A percentile compares a stretch with the other conserved stretches of the same genome.
Conservation (phyloP, 2,797 vertebrate species). For the Ambastaia sidthimunki region DNA sequence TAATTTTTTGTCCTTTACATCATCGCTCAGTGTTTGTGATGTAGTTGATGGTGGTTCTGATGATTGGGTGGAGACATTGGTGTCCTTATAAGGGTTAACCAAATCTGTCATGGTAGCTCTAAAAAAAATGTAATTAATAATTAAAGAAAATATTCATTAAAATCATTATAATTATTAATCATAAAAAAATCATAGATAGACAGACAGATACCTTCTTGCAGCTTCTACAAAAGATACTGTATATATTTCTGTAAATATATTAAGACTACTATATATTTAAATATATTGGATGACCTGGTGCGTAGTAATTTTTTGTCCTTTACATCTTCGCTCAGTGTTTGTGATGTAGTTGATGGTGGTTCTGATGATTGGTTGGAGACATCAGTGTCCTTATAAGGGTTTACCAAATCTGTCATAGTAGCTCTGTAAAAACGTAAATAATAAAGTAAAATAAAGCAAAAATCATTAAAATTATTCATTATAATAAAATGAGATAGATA, state of each 20-base stretch:
- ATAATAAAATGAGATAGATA: too few relatives aligned
- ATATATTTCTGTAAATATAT: too few relatives aligned
- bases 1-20: not conserved
- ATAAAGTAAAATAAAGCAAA: too few relatives aligned
- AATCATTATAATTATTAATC: too few relatives aligned
- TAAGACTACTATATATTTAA: too few relatives aligned
- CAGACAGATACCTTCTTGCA: too few relatives aligned
- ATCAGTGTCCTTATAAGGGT: not conserved
- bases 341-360: not conserved
- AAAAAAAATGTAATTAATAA: not conserved
- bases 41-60: slow-evolving; percentile 3
- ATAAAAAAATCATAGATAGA: too few relatives aligned
- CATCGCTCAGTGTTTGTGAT: not conserved
- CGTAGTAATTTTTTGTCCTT: not conserved
- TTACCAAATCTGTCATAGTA: not conserved
- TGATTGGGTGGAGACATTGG: not conserved
- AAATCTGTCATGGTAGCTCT: not conserved
- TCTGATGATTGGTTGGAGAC: not conserved
- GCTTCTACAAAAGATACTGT: too few relatives aligned
- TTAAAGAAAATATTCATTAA: too few relatives aligned
- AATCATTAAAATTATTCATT: too few relatives aligned
- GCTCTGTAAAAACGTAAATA: not conserved
- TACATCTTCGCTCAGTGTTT: not conserved
- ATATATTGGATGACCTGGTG: too few relatives aligned
- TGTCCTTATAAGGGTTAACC: not conserved